These are phyloP conservation scores for Xestia c-nigrum DNA, from an alignment of 2,888 invertebrate genomes.

Conservation along the genomic window DNA sequence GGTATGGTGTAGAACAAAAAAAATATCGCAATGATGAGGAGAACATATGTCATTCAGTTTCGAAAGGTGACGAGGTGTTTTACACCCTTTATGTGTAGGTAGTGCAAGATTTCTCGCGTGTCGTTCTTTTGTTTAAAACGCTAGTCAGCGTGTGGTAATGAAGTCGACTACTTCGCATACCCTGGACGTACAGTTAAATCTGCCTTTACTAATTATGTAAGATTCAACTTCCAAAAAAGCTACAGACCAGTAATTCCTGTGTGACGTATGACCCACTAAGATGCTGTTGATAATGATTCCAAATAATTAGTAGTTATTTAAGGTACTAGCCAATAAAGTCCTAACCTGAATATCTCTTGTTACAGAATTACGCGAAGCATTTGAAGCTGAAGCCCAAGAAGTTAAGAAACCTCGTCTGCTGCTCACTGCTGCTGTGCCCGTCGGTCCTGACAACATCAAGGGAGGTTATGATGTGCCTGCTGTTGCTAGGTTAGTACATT, in stretches of 20 bases:
- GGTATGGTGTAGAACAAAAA: too few relatives aligned
- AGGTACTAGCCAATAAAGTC: not conserved
- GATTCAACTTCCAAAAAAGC: too few relatives aligned
- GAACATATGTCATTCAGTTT: too few relatives aligned
- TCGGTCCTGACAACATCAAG: conserved; percentile 97
- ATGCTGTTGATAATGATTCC: not conserved
- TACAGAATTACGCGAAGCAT: conserved; percentile 96
- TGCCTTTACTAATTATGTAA: not conserved
- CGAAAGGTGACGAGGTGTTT: too few relatives aligned
- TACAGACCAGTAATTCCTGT: not conserved
- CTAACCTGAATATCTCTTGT: conserved; percentile 56
- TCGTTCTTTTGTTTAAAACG: too few relatives aligned
- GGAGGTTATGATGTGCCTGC: conserved; percentile 98
- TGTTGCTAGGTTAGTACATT: conserved; percentile 92
- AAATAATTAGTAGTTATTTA: not conserved
- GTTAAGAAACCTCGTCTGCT: conserved; percentile 95
- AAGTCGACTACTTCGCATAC: not conserved
- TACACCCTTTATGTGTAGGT: too few relatives aligned
- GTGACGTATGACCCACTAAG: not conserved
- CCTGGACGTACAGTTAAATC: not conserved
- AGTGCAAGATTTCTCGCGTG: not conserved
- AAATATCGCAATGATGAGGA: too few relatives aligned
- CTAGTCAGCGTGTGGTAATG: not conserved
- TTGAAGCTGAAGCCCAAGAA: conserved; percentile 98
- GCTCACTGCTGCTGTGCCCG: conserved; percentile 97